Base-by-base conservation (phyloP, 2,797 vertebrate species). In the Mycteria americana region DNA sequence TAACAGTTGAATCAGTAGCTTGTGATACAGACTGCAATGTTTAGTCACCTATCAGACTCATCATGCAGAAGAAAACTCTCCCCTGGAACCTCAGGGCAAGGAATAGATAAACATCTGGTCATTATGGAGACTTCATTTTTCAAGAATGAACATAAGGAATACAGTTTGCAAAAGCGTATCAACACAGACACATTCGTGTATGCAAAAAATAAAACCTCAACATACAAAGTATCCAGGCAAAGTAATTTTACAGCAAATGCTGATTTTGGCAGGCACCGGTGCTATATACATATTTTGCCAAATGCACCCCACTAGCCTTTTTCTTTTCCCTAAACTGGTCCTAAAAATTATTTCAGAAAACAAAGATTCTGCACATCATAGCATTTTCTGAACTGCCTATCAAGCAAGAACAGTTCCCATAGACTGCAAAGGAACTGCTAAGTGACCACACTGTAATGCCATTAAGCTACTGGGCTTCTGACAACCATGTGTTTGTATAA, bases 371-470 rank as follows among this genome's bases (percentile, higher is more conserved):
- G 96, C 69, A 69, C 54, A 84, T 57, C 1, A 0, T 3, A 95
- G 89, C 73, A 74, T 21, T 88, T 96, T 92, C 67, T 85, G 76
- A 84, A 90, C 76, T 74, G 82, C 56, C 85, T 89, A 87, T 93
- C 86, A 95, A 70, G 93, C 50, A 69, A 95, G 69, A 59, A 63
- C 78, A 60, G 91, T 39, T 91, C 86, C 59, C 89, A 89, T 75
- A 59, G 70, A 91, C 91, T 92, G 94, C 87, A 90, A 79, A 90
- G 91, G 76, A 96, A 92, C 94, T 96, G 91, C 91, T 96, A 96
- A 97, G 92, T 96, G 94, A 97, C 94, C 95, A 95, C 96, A 95
- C 95, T 96, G 92, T 92, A 96, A 96, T 94, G 91, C 80, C 95
- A 96, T 94, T 96, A 95, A 96, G 95, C 95, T 96, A 89, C 96